Conservation (phyloP, 2,113 vertebrate species). For the Aptenodytes patagonicus region DNA sequence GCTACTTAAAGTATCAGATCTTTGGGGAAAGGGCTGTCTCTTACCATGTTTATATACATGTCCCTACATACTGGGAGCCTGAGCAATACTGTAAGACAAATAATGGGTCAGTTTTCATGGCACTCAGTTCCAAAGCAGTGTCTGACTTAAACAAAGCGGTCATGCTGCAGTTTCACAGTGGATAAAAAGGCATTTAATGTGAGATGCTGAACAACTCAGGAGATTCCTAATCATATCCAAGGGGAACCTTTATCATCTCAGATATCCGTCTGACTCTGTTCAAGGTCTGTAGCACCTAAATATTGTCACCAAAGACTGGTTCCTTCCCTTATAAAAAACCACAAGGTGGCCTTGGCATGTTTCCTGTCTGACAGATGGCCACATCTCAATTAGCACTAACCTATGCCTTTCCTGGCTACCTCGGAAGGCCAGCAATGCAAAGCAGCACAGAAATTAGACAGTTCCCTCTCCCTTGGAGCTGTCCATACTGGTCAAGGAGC, state of each 20-base stretch:
- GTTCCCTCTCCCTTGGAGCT: neutral
- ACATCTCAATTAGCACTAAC: conserved; percentile 1
- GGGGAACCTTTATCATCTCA: neutral
- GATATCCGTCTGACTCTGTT: neutral
- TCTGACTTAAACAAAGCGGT: neutral
- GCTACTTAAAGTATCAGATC: neutral
- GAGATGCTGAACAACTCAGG: neutral
- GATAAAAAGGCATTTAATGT: neutral
- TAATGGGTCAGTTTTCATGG: neutral
- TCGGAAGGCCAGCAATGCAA: neutral
- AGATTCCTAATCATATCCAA: neutral
- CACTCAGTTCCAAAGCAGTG: neutral
- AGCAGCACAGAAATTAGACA: neutral
- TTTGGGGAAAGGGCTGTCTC: neutral
- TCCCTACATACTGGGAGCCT: neutral
- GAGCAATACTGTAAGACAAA: neutral
- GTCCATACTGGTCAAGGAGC: neutral
- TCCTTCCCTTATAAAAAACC: neutral
- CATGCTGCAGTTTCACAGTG: neutral
- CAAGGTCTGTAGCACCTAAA: neutral
- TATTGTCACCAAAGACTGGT: neutral
- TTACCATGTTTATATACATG: neutral
- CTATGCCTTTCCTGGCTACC: neutral
- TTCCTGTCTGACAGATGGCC: conserved; percentile 33
- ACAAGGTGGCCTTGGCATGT: neutral